These are phyloP conservation scores for Acestrorhynchus altus DNA, from an alignment of 2,797 vertebrate species.

Conservation along the genomic window DNA sequence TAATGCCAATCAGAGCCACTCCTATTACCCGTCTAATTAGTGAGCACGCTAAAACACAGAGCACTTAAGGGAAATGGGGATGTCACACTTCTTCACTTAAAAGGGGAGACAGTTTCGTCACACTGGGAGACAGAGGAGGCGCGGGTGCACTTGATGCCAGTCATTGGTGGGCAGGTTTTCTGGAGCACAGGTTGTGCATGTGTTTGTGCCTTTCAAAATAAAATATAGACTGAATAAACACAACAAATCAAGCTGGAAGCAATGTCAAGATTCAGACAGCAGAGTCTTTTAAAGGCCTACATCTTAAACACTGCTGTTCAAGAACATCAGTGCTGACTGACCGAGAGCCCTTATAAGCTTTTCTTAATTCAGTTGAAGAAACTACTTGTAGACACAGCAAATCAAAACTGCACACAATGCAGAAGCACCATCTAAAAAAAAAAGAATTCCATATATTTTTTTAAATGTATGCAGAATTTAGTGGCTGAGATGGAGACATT, in stretches of 20 bases:
- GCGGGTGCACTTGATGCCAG: slow-evolving; percentile 41
- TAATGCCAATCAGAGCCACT: slow-evolving; percentile 93
- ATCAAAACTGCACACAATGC: neutral
- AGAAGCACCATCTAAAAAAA: too few species aligned
- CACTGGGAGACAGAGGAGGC: slow-evolving; percentile 16
- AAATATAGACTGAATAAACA: neutral
- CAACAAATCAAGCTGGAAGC: slow-evolving; percentile 18
- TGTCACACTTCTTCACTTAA: slow-evolving; percentile 90
- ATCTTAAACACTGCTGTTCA: neutral
- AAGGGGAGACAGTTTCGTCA: slow-evolving; percentile 68
- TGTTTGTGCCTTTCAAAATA: slow-evolving; percentile 21
- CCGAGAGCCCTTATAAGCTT: neutral
- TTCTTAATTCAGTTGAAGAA: neutral
- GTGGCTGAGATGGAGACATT: too few species aligned
- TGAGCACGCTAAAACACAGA: slow-evolving; percentile 86
- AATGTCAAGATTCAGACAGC: slow-evolving; percentile 20
- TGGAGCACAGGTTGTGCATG: slow-evolving; percentile 39
- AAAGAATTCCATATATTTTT: too few species aligned
- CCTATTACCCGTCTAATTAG: slow-evolving; percentile 92
- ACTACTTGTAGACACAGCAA: neutral
- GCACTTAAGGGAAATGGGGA: slow-evolving; percentile 89
- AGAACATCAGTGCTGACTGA: neutral
- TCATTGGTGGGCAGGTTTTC: slow-evolving; percentile 40
- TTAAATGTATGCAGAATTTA: too few species aligned
- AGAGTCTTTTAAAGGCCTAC: neutral